A percentile compares a stretch with the other conserved stretches of the same genome.
Conservation (phyloP, 2,888 invertebrate species). For the Choristoneura rosaceana region DNA sequence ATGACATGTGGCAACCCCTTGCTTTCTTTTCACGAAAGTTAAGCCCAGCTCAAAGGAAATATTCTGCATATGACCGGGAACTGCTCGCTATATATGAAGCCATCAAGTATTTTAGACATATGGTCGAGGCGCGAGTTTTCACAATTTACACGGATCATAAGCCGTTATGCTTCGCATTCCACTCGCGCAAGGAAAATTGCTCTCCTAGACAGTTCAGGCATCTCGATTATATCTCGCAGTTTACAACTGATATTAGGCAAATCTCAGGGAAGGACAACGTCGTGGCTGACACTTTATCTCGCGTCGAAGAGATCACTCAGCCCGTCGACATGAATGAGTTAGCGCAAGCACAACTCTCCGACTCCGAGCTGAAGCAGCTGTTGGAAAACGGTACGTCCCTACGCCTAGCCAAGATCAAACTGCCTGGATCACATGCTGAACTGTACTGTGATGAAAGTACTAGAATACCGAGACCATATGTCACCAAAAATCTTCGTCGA, state of each 20-base stretch:
- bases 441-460: not conserved
- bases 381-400: not conserved
- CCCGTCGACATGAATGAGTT: constrained; percentile 14
- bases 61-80: constrained; percentile 63
- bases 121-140: constrained; percentile 58
- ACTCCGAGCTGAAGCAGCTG: constrained; percentile 8
- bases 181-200: constrained; percentile 43
- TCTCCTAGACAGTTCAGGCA: constrained; percentile 42
- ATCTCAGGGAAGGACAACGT: constrained; percentile 36
- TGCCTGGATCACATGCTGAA: not conserved
- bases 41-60: constrained; percentile 53
- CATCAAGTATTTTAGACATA: constrained; percentile 57
- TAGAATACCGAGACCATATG: constrained; percentile 1
- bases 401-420: not conserved
- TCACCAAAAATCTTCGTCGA: no score
- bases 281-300: constrained; percentile 48
- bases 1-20: constrained; percentile 54
- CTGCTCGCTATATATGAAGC: constrained; percentile 60
- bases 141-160: constrained; percentile 47
- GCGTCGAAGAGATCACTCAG: constrained; percentile 45
- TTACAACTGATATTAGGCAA: constrained; percentile 38
- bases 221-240: constrained; percentile 45
- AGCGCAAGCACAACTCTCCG: constrained; percentile 21
- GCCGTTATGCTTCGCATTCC: constrained; percentile 54
- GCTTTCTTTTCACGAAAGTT: constrained; percentile 62